phyloP scores from a whole-genome alignment of 2,888 invertebrate species.

The Belgica antarctica region DNA sequence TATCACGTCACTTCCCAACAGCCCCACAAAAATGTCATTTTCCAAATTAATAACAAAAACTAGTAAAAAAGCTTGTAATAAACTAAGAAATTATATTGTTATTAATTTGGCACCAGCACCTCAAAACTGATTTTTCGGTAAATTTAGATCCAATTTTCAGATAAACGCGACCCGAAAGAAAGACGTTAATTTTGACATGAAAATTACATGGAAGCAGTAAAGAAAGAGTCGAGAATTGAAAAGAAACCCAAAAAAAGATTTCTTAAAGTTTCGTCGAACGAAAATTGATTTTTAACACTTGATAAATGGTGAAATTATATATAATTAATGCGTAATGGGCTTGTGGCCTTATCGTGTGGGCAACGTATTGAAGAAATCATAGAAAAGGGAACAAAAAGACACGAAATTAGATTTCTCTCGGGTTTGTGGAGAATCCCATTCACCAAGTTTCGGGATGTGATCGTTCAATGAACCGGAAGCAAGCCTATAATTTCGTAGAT shows the following conservation, averaged over 20 bases:
- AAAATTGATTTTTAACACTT: conserved; percentile 44
- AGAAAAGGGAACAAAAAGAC: not conserved
- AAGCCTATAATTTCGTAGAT: conserved; percentile 32
- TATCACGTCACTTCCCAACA: too few species aligned
- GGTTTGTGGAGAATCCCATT: not conserved
- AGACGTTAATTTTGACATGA: conserved; percentile 44
- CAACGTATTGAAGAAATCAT: conserved; percentile 10
- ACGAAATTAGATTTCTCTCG: conserved; percentile 25
- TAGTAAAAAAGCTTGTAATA: not conserved
- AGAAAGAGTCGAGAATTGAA: not conserved
- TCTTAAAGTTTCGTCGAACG: conserved; percentile 13
- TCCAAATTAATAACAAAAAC: not conserved
- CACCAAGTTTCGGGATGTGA: conserved; percentile 24
- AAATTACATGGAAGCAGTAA: conserved; percentile 39
- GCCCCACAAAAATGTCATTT: not conserved
- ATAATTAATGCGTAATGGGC: conserved; percentile 42
- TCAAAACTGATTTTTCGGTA: conserved; percentile 26
- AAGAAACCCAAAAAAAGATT: conserved; percentile 5
- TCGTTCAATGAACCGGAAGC: conserved; percentile 44
- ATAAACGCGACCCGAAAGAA: conserved; percentile 24
- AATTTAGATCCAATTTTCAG: conserved; percentile 37
- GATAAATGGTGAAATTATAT: conserved; percentile 44
- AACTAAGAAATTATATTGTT: conserved; percentile 42
- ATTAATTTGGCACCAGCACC: conserved; percentile 37
- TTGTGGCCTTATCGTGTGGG: conserved; percentile 33